Evolutionary conservation across 2,113 vertebrate genomes (phyloP).

Genomic region (Upupa epops): DNA sequence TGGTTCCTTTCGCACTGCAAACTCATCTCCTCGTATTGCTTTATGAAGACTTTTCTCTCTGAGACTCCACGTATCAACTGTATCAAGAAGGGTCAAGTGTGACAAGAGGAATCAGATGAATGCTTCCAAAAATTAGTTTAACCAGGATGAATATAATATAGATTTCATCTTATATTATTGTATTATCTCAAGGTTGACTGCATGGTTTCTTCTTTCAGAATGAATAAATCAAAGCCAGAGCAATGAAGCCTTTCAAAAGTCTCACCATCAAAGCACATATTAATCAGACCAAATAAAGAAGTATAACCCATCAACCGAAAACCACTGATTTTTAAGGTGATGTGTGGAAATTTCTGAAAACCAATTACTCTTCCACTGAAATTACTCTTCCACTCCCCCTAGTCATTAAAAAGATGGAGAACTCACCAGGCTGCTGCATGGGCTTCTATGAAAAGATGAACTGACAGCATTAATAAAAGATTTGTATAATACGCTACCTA

Average conservation of each 20-base stretch:
- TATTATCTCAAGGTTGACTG: not conserved
- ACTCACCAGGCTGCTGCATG: not conserved
- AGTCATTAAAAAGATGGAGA: not conserved
- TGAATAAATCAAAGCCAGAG: conserved; percentile 15
- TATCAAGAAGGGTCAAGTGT: not conserved
- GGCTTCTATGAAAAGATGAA: not conserved
- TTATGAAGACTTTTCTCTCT: not conserved
- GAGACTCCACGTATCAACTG: not conserved
- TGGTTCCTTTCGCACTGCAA: not conserved
- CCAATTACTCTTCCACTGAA: not conserved
- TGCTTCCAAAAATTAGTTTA: not conserved
- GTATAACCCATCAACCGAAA: not conserved
- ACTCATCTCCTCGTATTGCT: not conserved
- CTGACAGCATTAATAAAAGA: not conserved
- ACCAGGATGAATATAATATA: not conserved
- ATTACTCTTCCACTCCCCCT: not conserved
- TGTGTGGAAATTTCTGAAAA: not conserved
- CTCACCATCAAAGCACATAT: not conserved
- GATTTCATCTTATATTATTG: not conserved
- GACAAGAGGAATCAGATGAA: not conserved
- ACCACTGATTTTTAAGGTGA: not conserved
- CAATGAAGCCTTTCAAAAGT: not conserved
- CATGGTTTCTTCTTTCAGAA: conserved; percentile 22
- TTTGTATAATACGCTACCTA: not conserved
- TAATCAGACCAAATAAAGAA: not conserved